These are phyloP conservation scores for Strigamia transsilvanica DNA, from an alignment of 2,888 invertebrate genomes.

Conservation along the genomic window DNA sequence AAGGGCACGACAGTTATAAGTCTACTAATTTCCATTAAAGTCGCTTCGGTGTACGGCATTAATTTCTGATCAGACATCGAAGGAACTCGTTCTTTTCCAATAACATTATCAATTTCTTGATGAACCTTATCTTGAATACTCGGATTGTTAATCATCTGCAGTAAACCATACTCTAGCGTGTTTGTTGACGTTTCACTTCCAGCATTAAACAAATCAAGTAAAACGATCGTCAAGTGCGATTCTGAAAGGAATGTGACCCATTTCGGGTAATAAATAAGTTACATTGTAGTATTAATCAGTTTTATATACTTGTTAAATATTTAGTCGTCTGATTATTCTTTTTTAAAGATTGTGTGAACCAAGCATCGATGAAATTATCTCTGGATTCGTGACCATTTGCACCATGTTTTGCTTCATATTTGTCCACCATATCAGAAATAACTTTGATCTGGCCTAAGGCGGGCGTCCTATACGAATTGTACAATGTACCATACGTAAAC, in stretches of 20 bases:
- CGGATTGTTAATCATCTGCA: neutral
- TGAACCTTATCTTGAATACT: neutral
- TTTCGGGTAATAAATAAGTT: no score
- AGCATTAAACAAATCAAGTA: neutral
- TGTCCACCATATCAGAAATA: neutral
- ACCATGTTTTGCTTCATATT: neutral
- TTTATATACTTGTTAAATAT: neutral
- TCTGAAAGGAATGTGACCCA: no score
- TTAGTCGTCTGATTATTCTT: neutral
- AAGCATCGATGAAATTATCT: slow-evolving; percentile 5
- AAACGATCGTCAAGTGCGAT: neutral
- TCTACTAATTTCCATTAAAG: neutral
- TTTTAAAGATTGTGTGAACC: neutral
- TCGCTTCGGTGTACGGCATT: slow-evolving; percentile 16
- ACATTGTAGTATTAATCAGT: no score
- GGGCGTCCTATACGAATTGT: neutral
- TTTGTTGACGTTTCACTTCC: slow-evolving; percentile 28
- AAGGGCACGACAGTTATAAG: neutral
- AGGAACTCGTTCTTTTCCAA: neutral
- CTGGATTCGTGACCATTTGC: neutral
- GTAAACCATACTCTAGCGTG: neutral
- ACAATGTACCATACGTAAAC: no score
- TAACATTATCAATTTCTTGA: neutral
- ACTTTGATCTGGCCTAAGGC: no score
- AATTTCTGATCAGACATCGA: neutral